Evolutionary conservation across 2,888 invertebrate species (phyloP).

Genomic region (Oxytorus armatus): DNA sequence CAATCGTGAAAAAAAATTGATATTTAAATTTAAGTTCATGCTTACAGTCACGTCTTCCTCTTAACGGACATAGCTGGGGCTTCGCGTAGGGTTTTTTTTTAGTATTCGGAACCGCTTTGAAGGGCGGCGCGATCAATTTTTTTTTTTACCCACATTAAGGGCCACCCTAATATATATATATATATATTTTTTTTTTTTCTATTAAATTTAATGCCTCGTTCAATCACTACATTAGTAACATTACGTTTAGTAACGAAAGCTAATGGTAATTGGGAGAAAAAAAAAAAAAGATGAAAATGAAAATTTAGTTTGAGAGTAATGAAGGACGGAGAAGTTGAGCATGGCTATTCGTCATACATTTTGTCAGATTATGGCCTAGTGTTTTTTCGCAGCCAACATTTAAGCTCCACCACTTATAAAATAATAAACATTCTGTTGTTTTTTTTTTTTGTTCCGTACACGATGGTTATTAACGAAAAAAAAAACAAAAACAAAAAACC

Average conservation of each 20-base stretch:
- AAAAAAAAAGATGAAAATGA: not conserved
- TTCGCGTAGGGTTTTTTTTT: too few relatives aligned
- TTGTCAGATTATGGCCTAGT: conserved; percentile 75
- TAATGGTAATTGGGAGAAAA: not conserved
- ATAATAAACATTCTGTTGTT: conserved; percentile 46
- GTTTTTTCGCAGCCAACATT: conserved; percentile 77
- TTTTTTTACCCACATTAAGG: too few relatives aligned
- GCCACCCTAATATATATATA: too few relatives aligned
- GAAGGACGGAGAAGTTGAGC: conserved; percentile 72
- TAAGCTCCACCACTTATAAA: conserved; percentile 79
- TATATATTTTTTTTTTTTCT: conserved; percentile 14
- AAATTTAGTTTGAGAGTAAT: conserved; percentile 27
- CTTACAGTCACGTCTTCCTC: too few relatives aligned
- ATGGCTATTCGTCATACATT: conserved; percentile 65
- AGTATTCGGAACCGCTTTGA: too few relatives aligned
- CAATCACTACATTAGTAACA: conserved; percentile 26
- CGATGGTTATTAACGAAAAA: conserved; percentile 43
- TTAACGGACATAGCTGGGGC: too few relatives aligned
- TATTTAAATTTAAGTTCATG: too few relatives aligned
- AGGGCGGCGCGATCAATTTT: too few relatives aligned
- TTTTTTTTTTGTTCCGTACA: conserved; percentile 46
- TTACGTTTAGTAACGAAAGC: conserved; percentile 14
- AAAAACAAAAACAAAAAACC: conserved; percentile 55
- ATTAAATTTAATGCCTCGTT: conserved; percentile 28
- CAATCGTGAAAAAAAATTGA: too few relatives aligned